Conservation (phyloP, 2,113 vertebrate genomes). For the Protobothrops flavoviridis region DNA sequence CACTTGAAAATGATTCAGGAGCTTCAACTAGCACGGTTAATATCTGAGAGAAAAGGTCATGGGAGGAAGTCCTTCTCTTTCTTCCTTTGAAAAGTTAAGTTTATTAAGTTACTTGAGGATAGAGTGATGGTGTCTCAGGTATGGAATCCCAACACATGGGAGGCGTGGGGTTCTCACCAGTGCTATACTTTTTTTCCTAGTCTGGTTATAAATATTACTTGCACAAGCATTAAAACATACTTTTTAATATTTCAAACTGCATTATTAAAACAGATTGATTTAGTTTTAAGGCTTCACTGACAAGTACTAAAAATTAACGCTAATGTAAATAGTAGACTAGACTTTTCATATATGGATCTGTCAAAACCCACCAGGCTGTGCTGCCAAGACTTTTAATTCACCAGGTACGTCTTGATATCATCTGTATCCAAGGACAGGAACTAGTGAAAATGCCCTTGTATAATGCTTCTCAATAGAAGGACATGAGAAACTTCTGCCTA, state of each 20-base stretch:
- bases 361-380: background rate
- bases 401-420: background rate
- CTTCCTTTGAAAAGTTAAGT: background rate
- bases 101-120: background rate
- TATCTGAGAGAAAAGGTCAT: background rate
- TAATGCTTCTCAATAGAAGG: background rate
- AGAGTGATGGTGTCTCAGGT: background rate
- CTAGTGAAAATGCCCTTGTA: background rate
- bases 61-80: background rate
- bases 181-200: background rate
- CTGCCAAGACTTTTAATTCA: background rate
- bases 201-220: background rate
- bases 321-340: background rate
- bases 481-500: background rate
- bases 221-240: background rate
- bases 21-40: background rate
- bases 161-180: background rate
- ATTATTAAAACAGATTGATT: background rate
- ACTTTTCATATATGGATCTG: background rate
- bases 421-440: background rate
- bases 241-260: background rate
- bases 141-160: background rate
- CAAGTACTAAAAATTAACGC: background rate
- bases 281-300: background rate
- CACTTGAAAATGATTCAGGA: background rate